A percentile compares a stretch with the other conserved stretches of the same genome.
Conservation (phyloP, 1,140 invertebrate genomes). For the Orius insidiosus region DNA sequence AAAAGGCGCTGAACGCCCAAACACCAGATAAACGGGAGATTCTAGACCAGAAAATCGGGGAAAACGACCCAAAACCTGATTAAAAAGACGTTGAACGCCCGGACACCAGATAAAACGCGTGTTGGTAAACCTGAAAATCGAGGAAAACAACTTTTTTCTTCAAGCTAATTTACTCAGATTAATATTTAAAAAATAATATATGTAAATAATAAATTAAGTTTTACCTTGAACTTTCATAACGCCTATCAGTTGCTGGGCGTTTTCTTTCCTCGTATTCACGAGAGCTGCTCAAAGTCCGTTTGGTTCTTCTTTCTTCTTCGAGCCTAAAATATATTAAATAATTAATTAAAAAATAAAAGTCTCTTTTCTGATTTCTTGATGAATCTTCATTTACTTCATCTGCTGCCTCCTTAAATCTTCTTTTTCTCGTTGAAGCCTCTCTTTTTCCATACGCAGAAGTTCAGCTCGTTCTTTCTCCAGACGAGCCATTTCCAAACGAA, state of each 20-base stretch:
- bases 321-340: conserved; percentile 1
- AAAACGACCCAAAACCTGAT: too few relatives aligned
- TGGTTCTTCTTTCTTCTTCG: conserved; percentile 9
- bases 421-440: conserved; percentile 64
- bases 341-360: background rate
- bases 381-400: conserved; percentile 7
- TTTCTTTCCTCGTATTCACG: conserved; percentile 11
- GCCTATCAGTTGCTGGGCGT: conserved; percentile 5
- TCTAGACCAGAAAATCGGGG: too few relatives aligned
- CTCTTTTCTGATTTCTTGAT: background rate
- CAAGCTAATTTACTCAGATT: too few relatives aligned
- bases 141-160: too few relatives aligned
- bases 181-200: too few relatives aligned
- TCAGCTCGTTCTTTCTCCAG: conserved; percentile 67
- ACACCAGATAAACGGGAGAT: too few relatives aligned
- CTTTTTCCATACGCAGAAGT: conserved; percentile 56
- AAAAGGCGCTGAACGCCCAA: too few relatives aligned
- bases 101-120: too few relatives aligned
- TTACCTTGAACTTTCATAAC: conserved; percentile 3
- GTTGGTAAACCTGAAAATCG: too few relatives aligned
- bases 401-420: conserved; percentile 51
- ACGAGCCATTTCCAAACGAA: conserved; percentile 54
- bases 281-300: conserved; percentile 6
- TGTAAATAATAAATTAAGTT: too few relatives aligned
- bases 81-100: too few relatives aligned